These are phyloP conservation scores for Xanthorhoe designata DNA, from an alignment of 2,888 invertebrate species.

Conservation along the genomic window DNA sequence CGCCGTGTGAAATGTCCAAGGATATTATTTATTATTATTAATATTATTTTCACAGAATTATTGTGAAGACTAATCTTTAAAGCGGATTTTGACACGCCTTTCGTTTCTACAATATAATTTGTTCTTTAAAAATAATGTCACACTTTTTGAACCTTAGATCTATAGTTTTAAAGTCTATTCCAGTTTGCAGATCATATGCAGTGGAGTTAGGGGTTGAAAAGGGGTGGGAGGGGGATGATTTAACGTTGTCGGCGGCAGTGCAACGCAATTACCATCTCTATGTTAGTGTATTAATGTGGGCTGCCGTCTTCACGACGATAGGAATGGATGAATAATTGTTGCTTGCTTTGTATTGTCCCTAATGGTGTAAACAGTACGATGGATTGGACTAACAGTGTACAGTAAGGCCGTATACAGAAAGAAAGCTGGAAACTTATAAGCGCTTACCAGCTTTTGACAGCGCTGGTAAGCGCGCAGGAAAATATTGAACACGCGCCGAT, in stretches of 20 bases:
- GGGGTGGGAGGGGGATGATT: constrained; percentile 23
- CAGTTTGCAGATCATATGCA: not conserved
- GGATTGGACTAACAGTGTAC: not conserved
- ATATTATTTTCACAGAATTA: too few species aligned
- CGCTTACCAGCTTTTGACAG: too few species aligned
- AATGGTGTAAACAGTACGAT: not conserved
- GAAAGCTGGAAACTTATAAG: too few species aligned
- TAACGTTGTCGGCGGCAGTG: constrained; percentile 35
- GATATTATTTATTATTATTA: too few species aligned
- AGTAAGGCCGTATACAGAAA: too few species aligned
- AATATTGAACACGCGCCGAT: too few species aligned
- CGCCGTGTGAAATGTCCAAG: too few species aligned
- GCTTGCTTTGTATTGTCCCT: not conserved
- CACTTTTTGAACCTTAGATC: not conserved
- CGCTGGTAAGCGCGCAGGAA: too few species aligned
- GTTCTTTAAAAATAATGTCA: too few species aligned
- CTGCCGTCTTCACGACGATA: constrained; percentile 22
- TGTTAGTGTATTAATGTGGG: constrained; percentile 28
- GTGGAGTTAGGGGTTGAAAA: not conserved
- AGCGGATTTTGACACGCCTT: too few species aligned
- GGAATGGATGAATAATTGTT: constrained; percentile 19
- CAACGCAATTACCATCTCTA: constrained; percentile 33
- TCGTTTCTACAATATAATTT: too few species aligned
- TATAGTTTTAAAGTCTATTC: not conserved
- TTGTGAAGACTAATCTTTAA: too few species aligned